Conservation (phyloP, 1,140 invertebrate genomes). For the Hylaeus volcanicus region DNA sequence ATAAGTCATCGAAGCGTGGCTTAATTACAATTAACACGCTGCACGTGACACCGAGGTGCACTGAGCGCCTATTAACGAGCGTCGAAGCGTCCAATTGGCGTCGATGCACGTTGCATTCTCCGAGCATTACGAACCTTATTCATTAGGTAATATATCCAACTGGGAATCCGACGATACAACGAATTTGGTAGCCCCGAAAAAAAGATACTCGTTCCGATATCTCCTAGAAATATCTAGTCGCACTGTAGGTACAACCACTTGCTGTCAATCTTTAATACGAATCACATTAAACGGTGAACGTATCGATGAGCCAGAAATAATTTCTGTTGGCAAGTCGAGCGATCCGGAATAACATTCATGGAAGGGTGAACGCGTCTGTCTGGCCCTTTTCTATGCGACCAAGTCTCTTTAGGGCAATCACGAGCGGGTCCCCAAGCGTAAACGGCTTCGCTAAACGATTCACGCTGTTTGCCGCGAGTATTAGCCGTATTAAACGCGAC, state of each 20-base stretch:
- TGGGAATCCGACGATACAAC: too few relatives aligned
- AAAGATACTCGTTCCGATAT: too few relatives aligned
- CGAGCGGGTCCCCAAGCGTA: conserved; percentile 13
- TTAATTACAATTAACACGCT: conserved; percentile 42
- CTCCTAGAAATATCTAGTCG: too few relatives aligned
- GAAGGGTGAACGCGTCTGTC: neutral
- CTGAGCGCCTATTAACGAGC: conserved; percentile 39
- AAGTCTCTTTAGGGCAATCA: conserved; percentile 33
- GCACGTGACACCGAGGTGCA: conserved; percentile 18
- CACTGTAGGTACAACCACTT: too few relatives aligned
- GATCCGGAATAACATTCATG: too few relatives aligned
- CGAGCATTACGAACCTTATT: neutral
- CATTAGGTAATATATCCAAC: neutral
- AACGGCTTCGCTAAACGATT: conserved; percentile 43
- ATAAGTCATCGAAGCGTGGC: neutral
- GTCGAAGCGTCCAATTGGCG: conserved; percentile 50
- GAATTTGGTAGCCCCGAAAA: too few relatives aligned
- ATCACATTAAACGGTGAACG: too few relatives aligned
- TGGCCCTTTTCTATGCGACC: neutral
- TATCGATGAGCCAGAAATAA: too few relatives aligned
- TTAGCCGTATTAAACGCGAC: conserved; percentile 63
- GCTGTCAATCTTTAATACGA: too few relatives aligned
- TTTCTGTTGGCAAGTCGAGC: too few relatives aligned
- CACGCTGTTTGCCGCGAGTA: conserved; percentile 59
- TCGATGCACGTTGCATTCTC: neutral